Evolutionary conservation across 2,888 invertebrate species (phyloP).

Genomic region (Stenodema calcarata): DNA sequence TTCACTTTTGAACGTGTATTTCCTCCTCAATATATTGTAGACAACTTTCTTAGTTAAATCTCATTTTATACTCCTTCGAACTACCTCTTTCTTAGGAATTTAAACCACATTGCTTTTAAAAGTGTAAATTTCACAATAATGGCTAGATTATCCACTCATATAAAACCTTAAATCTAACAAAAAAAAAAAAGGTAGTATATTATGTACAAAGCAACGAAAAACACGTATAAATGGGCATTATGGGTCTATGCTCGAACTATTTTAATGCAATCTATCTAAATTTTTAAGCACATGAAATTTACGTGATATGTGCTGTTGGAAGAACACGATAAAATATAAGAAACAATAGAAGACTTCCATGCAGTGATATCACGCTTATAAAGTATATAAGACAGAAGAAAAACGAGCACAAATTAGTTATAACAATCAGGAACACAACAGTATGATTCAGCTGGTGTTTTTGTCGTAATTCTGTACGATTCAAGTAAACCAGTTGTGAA

Average conservation of each 20-base stretch:
- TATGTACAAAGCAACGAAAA: not conserved
- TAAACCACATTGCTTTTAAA: conserved; percentile 34
- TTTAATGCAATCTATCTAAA: not conserved
- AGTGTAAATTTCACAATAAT: not conserved
- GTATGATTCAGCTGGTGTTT: no score
- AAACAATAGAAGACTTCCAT: not conserved
- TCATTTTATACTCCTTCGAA: not conserved
- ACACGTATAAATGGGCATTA: not conserved
- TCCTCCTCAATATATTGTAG: not conserved
- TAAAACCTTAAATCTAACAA: not conserved
- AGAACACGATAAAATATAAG: not conserved
- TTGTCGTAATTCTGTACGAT: no score
- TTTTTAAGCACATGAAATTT: not conserved
- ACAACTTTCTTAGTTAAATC: not conserved
- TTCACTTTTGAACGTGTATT: conserved; percentile 16
- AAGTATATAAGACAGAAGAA: not conserved
- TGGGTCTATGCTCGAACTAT: not conserved
- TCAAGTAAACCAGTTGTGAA: no score
- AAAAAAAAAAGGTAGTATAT: not conserved
- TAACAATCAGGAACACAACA: no score
- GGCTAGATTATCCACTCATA: conserved; percentile 22
- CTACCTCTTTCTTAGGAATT: not conserved
- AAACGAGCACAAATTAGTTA: not conserved
- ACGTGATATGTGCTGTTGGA: not conserved
- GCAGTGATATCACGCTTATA: not conserved